Conservation (phyloP, 2,797 vertebrate species). For the Amblyopsis hoosieri region DNA sequence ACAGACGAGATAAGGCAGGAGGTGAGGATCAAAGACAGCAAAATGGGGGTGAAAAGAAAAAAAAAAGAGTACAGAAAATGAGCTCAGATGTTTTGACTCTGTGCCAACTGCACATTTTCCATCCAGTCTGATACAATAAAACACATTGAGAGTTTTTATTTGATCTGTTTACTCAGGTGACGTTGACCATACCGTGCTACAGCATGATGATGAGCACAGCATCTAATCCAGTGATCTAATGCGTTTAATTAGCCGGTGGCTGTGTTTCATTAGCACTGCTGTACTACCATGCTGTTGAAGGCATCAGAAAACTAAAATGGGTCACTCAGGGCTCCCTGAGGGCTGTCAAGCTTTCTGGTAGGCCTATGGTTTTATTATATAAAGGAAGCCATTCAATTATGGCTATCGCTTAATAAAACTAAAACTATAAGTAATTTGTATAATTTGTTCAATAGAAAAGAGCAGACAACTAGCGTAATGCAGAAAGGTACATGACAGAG, state of each 20-base stretch:
- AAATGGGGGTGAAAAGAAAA: not conserved
- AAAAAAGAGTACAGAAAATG: slow-evolving; percentile 42
- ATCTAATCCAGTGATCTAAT: slow-evolving; percentile 16
- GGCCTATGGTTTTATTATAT: no score
- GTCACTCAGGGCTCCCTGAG: no score
- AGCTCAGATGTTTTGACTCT: slow-evolving; percentile 61
- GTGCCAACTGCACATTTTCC: slow-evolving; percentile 55
- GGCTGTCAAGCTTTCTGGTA: no score
- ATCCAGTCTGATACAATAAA: slow-evolving; percentile 54
- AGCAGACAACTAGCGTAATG: not conserved
- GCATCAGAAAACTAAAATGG: no score
- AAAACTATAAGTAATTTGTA: no score
- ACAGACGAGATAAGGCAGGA: slow-evolving; percentile 60
- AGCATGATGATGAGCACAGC: slow-evolving; percentile 21
- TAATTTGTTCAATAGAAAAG: no score
- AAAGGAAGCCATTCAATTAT: no score
- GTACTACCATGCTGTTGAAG: no score
- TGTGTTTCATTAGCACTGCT: no score
- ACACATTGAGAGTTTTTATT: slow-evolving; percentile 54
- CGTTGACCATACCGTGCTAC: slow-evolving; percentile 29
- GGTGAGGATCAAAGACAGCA: slow-evolving; percentile 62
- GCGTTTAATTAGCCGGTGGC: not conserved
- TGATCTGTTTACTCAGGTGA: not conserved
- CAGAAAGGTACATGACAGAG: not conserved
- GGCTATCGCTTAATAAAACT: no score